Evolutionary conservation across 2,113 vertebrate genomes (phyloP).

Genomic region (Pao palembangensis): DNA sequence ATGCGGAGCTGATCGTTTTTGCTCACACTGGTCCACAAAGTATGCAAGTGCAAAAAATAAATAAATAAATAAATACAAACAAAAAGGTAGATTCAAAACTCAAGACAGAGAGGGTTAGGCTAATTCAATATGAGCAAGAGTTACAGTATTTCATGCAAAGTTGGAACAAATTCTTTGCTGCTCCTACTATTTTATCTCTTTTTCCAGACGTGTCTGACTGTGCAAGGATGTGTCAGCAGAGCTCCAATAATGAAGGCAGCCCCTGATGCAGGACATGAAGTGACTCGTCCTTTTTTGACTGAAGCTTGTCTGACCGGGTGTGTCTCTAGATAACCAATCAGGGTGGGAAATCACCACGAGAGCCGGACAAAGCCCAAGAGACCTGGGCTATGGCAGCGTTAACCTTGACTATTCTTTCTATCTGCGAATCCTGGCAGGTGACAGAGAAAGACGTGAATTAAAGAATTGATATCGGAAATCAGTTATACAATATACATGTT

Average conservation of each 20-base stretch:
- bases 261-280: constrained; percentile 25
- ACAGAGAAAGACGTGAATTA: constrained; percentile 6
- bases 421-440: not conserved
- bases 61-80: too few species aligned
- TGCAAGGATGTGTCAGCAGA: constrained; percentile 1
- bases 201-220: not conserved
- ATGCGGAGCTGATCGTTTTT: too few species aligned
- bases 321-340: constrained; percentile 30
- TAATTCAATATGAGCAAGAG: too few species aligned
- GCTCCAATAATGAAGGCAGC: constrained; percentile 4
- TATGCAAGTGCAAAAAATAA: too few species aligned
- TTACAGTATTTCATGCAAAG: too few species aligned
- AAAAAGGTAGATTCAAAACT: too few species aligned
- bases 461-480: constrained; percentile 17
- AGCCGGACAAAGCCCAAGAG: not conserved
- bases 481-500: not conserved
- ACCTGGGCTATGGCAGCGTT: constrained; percentile 3
- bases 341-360: constrained; percentile 21
- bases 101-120: too few species aligned
- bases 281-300: constrained; percentile 38
- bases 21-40: too few species aligned
- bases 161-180: too few species aligned
- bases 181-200: constrained; percentile 4
- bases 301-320: constrained; percentile 9
- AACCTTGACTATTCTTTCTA: constrained; percentile 20